Percentiles rank a stretch among this genome's conserved stretches.
Conservation (phyloP, 2,797 vertebrate species). For the Coccyzus lansbergi region DNA sequence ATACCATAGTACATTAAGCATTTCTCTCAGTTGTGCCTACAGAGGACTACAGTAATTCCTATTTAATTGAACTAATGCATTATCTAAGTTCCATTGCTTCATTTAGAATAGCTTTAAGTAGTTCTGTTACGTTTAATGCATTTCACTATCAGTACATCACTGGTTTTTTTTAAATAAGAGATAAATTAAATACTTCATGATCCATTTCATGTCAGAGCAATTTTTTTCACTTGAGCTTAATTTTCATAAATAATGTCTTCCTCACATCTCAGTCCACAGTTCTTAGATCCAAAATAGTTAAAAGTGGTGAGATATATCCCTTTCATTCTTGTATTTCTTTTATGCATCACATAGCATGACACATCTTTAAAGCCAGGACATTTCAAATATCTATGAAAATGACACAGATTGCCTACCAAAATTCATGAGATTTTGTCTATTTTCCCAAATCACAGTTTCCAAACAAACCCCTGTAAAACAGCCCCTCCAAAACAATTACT, state of each 20-base stretch:
- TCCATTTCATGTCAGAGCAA: background rate
- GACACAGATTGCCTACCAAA: background rate
- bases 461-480: background rate
- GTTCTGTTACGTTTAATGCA: background rate
- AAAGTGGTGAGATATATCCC: background rate
- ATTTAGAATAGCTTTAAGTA: background rate
- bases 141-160: background rate
- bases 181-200: background rate
- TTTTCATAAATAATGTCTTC: background rate
- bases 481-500: background rate
- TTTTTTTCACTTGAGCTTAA: background rate
- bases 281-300: background rate
- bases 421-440: background rate
- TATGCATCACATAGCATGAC: background rate
- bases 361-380: background rate
- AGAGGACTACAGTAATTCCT: background rate
- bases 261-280: background rate
- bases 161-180: background rate
- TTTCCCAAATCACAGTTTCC: background rate
- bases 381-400: background rate
- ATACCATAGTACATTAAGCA: accelerated
- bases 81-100: background rate
- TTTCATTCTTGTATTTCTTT: background rate
- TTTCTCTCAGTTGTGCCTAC: background rate
- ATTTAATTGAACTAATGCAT: background rate